phyloP scores from a whole-genome alignment of 2,888 invertebrate genomes.

The Brenthis hecate region DNA sequence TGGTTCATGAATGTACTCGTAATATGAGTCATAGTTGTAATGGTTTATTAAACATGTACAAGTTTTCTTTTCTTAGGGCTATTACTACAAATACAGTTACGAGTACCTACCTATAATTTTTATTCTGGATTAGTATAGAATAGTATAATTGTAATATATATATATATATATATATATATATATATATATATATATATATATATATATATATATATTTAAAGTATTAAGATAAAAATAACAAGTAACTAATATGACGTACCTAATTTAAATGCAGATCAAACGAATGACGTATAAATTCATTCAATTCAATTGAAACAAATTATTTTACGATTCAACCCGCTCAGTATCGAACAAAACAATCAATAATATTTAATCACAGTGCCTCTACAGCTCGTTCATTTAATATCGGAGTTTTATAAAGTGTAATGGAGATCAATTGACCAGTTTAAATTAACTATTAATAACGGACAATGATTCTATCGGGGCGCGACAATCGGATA shows the following conservation, averaged over 20 bases:
- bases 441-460: conserved; percentile 76
- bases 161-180: too few species aligned
- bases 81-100: neutral
- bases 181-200: too few species aligned
- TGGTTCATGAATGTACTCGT: too few species aligned
- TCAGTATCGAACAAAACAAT: conserved; percentile 59
- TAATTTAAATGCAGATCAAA: conserved; percentile 37
- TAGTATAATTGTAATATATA: too few species aligned
- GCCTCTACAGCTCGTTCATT: conserved; percentile 56
- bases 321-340: conserved; percentile 70
- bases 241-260: conserved; percentile 10
- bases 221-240: neutral
- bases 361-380: conserved; percentile 72
- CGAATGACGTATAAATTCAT: conserved; percentile 57
- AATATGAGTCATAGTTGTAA: too few species aligned
- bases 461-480: conserved; percentile 68
- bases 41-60: too few species aligned
- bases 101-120: too few species aligned
- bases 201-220: too few species aligned
- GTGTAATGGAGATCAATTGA: conserved; percentile 79
- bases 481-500: conserved; percentile 62
- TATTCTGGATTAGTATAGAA: too few species aligned
- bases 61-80: too few species aligned
- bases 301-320: conserved; percentile 73
- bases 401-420: conserved; percentile 73